Base-by-base conservation (phyloP, 2,888 invertebrate genomes). In the Molorchus minor region DNA sequence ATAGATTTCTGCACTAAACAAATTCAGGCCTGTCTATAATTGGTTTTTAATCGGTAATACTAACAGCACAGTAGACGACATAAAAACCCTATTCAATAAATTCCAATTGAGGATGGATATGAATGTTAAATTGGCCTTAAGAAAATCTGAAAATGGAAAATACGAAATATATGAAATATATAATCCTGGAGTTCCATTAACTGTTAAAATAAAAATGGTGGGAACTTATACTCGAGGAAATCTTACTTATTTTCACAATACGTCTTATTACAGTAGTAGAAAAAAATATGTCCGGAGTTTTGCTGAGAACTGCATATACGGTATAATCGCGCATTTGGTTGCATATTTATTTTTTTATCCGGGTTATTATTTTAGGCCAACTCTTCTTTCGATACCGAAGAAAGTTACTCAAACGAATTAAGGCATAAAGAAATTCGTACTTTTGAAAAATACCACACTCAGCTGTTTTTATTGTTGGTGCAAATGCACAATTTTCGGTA, bases 401-500 rank as follows among this genome's bases (percentile, higher is more conserved):
- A 51, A 16, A 40, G 52, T 10, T 17, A 54, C 12, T 13, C 45
- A 3, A 15, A 38, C 7, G 52, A 20, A 17, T 38, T 47, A 21
- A 62, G 16, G 64, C 62, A 41, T 45, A 69, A 15, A 67, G 51
- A 46, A 51, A 64, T 33, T 33, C 57, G 33, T 64, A 72, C 54
- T 65, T 71, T 52, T 61, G 72, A 53, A 67, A 75, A 72, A 61
- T 74, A 71, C 44, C 66, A 72, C 40, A 72, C 71, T 56, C 67
- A 71, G 30, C 19, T 74, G 33, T 73, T 76, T 47, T 46, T 72
- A n/a, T 46, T 64, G n/a, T 65, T 75, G 2, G 56, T 65, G 38
- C 66, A 71, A 4, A 70, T 73, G 3, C 75, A 77, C 38, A 65
- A 72, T 41, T 77, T 77, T 58, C 64, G 60, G 76, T 75, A 71